Percentiles rank a stretch among this genome's conserved stretches.
phyloP scores from a whole-genome alignment of 1,140 invertebrate species.

The Brachionus koreanus region DNA sequence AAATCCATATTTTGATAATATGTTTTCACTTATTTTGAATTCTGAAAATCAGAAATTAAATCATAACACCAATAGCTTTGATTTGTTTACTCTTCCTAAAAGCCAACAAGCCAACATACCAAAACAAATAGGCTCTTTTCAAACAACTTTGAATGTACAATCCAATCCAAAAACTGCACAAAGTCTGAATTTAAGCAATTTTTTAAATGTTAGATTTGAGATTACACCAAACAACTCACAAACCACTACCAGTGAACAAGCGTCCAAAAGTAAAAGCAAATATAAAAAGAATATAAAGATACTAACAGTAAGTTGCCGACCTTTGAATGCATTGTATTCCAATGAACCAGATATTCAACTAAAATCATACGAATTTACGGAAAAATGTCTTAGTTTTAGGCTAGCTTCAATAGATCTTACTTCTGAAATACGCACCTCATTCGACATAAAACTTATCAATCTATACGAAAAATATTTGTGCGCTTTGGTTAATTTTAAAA shows the following conservation, averaged over 20 bases:
- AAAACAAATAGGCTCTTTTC: constrained; percentile 7
- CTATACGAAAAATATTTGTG: constrained; percentile 39
- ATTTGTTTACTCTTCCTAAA: constrained; percentile 14
- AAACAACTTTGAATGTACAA: not conserved
- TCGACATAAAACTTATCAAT: constrained; percentile 19
- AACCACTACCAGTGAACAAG: not conserved
- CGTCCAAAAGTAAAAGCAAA: constrained; percentile 24
- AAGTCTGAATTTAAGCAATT: constrained; percentile 21
- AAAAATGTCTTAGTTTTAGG: constrained; percentile 43
- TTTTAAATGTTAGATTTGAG: constrained; percentile 40
- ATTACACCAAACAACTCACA: constrained; percentile 6
- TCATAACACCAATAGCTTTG: not conserved
- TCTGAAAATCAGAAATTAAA: constrained; percentile 13
- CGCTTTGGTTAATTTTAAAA: constrained; percentile 25
- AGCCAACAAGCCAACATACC: not conserved
- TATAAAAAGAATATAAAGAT: constrained; percentile 43
- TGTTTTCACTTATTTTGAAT: constrained; percentile 29
- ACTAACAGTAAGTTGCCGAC: constrained; percentile 15
- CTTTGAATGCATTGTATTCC: not conserved
- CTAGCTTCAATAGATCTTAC: constrained; percentile 8
- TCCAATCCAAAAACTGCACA: not conserved
- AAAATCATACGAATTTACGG: constrained; percentile 35
- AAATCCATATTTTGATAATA: constrained; percentile 28
- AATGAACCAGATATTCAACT: constrained; percentile 39
- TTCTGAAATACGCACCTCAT: not conserved